Evolutionary conservation across 2,113 vertebrate species (phyloP).

Genomic region (Calidris pugnax): DNA sequence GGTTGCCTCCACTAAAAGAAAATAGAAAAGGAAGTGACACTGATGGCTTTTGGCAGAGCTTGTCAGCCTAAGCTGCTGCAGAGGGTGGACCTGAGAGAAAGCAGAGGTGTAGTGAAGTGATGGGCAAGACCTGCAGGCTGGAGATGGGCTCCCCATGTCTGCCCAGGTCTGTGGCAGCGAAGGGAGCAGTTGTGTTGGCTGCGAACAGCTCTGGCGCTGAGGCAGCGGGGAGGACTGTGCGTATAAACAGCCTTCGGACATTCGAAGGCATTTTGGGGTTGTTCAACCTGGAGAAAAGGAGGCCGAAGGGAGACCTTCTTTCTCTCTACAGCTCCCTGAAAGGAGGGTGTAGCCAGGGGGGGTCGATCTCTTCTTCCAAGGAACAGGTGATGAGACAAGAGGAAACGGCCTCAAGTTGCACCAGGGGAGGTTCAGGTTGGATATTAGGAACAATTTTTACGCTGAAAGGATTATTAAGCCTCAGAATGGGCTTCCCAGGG

Average conservation of each 20-base stretch:
- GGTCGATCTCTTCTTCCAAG: no score
- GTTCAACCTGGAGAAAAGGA: no score
- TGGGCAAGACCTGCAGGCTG: not conserved
- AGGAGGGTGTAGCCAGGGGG: no score
- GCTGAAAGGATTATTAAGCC: no score
- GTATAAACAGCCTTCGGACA: accelerated
- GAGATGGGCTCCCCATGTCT: not conserved
- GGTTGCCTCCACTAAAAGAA: not conserved
- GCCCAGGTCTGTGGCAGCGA: not conserved
- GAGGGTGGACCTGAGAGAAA: not conserved
- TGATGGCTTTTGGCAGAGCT: not conserved
- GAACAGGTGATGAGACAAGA: no score
- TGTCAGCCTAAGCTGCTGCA: accelerated
- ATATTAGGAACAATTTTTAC: no score
- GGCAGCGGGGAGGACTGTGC: not conserved
- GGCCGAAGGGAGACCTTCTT: no score
- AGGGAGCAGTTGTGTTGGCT: accelerated
- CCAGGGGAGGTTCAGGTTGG: no score
- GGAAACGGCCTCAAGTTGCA: no score
- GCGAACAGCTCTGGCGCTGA: accelerated
- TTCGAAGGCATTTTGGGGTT: not conserved
- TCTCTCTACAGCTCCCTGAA: no score
- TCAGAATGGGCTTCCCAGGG: no score
- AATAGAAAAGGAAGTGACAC: not conserved
- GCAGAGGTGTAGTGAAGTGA: not conserved